Evolutionary conservation across 2,797 vertebrate genomes (phyloP).

Genomic region (Myotis myotis): DNA sequence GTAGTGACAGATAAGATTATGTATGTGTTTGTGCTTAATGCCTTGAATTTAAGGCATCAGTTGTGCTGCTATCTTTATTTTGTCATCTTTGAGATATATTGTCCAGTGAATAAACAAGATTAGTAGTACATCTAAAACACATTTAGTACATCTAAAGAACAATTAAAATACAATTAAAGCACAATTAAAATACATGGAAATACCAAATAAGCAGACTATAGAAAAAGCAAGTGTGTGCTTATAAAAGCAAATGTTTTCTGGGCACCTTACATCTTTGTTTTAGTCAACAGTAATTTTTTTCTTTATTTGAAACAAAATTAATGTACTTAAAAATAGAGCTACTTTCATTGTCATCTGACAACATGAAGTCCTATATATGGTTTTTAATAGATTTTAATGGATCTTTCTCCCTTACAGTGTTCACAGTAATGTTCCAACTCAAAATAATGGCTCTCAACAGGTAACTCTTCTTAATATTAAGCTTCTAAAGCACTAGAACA

Average conservation of each 20-base stretch:
- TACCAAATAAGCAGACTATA: neutral
- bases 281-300: conserved; percentile 3
- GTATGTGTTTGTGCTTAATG: conserved; percentile 39
- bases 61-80: conserved; percentile 13
- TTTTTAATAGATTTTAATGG: conserved; percentile 28
- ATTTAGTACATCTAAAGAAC: neutral
- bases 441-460: conserved; percentile 86
- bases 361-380: neutral
- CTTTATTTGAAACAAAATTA: neutral
- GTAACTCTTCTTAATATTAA: conserved; percentile 75
- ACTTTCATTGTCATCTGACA: conserved; percentile 16
- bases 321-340: neutral
- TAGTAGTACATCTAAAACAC: neutral
- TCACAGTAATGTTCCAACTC: conserved; percentile 84
- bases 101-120: neutral
- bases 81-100: neutral
- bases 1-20: neutral
- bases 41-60: conserved; percentile 7
- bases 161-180: neutral
- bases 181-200: neutral
- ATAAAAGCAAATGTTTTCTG: conserved; percentile 29
- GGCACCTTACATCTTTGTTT: neutral
- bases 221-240: neutral
- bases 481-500: neutral
- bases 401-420: conserved; percentile 81